Evolutionary conservation across 2,797 vertebrate species (phyloP), one percentile per base, ranked within the genome.

Genomic region (Pipistrellus pipistrellus): DNA sequence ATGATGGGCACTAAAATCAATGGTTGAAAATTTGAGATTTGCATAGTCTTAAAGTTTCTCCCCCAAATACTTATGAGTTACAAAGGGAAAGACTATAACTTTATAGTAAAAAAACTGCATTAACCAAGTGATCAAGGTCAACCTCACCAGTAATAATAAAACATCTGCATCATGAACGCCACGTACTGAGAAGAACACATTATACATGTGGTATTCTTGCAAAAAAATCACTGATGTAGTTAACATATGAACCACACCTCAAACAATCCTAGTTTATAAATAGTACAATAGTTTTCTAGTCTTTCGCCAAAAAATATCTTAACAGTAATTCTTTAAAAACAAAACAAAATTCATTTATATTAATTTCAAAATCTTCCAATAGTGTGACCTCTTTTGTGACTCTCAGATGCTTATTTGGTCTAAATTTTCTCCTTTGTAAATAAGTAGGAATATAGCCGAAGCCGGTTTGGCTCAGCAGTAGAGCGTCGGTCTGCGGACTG

Each of bases 321-420:
- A n/a, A 82, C 0, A 20, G 14, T 41, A 57, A 91, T 73, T 78
- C 25, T 75, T 69, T 53, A 71, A 59, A 77, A 30, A 69, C 6
- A 81, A 80, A 69, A 69, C 3, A 38, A 30, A 59, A 77, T 44
- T 95, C 17, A 59, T n/a, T 53, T 64, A 10, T 55, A 62, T 62
- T 77, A 78, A 78, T 62, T 90, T 90, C 57, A 32, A 75, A 90
- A 75, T 81, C 55, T 90, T 13, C 15, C 32, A 83, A 93, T 8
- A 93, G n/a, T 30, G 44, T 55, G 27, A 35, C 53, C 20, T 71
- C 35, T 82, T 62, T 94, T 27, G 38, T n/a, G 41, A 90, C 23
- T 53, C 44, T 91, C 23, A 38, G 48, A 32, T 66, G 30, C 44
- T 76, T 84, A 4, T 21, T 6, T 64, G 85, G 46, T 53, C 51